Base-by-base conservation (phyloP, 2,888 invertebrate species). In the Muscina levida region DNA sequence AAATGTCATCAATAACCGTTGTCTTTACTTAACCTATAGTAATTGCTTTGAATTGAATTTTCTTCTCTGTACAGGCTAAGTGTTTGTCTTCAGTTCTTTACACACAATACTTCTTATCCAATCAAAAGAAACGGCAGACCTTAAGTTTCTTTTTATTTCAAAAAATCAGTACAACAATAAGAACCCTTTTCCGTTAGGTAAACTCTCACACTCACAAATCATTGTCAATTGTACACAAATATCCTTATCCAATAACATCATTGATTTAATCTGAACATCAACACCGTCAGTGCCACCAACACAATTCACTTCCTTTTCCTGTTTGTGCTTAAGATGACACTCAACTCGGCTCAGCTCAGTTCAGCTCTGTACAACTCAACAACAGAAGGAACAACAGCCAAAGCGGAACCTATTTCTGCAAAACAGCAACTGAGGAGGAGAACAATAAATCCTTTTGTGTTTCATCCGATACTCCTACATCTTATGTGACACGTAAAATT, bases 261-360 rank as follows among this genome's bases (percentile, higher is more conserved):
- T 8, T 11, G 42, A 62, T 62, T 62, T 62, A 62, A 62, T 62
- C 62, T 19, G 42, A 4, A 62, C 4, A 22, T 19, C 19, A 42
- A 59, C 11, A n/a, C 72, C 56, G 79, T 44, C 56, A 70, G 56
- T 31, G 65, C 56, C 76, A 48, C 76, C 57, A 68, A 65, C 76
- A 76, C 72, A 42, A 76, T 76, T 48, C 70, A 79, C 76, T 72
- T 79, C 79, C 79, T 72, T 72, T 79, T 79, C 79, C 79, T 79
- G 79, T 76, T 75, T 72, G 75, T 76, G 44, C 46, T 66, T 53
- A 51, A 71, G 68, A 72, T 53, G 62, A 68, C 68, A 42, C 48
- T 39, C 56, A 19, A 70, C 53, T 73, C 65, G 15, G 57, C 44
- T n/a, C n/a, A n/a, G n/a, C n/a, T n/a, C n/a, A n/a, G n/a, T n/a